These are phyloP conservation scores for Amphipyra berbera DNA, from an alignment of 2,888 invertebrate species.

Conservation along the genomic window DNA sequence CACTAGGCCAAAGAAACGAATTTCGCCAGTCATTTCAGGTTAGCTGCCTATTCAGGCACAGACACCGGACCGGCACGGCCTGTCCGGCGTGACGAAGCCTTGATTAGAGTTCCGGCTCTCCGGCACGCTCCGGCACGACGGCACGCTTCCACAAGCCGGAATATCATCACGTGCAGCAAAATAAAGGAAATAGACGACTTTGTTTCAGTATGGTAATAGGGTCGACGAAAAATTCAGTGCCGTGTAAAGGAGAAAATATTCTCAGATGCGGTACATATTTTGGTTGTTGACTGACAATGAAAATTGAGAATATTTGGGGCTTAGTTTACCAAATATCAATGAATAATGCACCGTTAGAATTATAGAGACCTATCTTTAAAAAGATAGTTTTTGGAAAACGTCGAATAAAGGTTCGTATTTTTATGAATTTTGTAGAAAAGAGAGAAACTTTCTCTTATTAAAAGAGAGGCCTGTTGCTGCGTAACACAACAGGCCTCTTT, in stretches of 20 bases:
- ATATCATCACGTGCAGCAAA: slow-evolving; percentile 47
- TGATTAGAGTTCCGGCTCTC: slow-evolving; percentile 61
- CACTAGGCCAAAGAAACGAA: slow-evolving; percentile 45
- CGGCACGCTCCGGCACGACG: slow-evolving; percentile 26
- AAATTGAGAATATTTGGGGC: too few relatives aligned
- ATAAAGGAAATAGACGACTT: slow-evolving; percentile 50
- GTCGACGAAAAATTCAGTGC: slow-evolving; percentile 25
- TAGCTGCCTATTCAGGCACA: slow-evolving; percentile 32
- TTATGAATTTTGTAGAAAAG: too few relatives aligned
- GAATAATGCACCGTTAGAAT: too few relatives aligned
- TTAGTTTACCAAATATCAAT: too few relatives aligned
- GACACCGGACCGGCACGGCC: slow-evolving; percentile 40
- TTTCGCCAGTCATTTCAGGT: slow-evolving; percentile 51
- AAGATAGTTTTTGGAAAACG: too few relatives aligned
- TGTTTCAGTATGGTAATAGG: slow-evolving; percentile 52
- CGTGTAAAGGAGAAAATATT: slow-evolving; percentile 2
- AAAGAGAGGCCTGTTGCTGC: too few relatives aligned
- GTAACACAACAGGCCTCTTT: too few relatives aligned
- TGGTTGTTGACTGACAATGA: not conserved
- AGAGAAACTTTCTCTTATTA: too few relatives aligned
- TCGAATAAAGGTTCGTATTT: too few relatives aligned
- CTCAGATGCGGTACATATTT: slow-evolving; percentile 7
- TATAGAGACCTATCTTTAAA: too few relatives aligned
- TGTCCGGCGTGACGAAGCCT: slow-evolving; percentile 52
- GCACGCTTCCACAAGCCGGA: slow-evolving; percentile 36